Conservation (phyloP, 2,888 invertebrate species). For the Rhingia rostrata region DNA sequence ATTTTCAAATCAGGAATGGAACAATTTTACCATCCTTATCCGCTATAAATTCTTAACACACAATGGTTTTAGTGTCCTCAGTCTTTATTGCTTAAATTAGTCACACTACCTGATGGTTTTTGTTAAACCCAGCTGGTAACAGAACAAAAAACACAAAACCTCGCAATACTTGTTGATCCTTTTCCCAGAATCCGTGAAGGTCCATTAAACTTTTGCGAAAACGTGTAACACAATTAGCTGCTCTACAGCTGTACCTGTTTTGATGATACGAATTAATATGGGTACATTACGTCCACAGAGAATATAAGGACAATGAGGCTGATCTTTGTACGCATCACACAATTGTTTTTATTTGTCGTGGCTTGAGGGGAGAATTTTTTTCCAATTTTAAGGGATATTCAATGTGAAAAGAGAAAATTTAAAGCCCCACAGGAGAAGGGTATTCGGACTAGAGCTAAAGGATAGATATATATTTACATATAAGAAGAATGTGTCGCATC, state of each 20-base stretch:
- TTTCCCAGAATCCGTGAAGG: constrained; percentile 14
- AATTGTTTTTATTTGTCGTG: constrained; percentile 1
- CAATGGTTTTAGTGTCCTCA: not conserved
- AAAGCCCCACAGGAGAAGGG: not conserved
- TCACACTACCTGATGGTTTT: constrained; percentile 36
- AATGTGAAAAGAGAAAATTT: not conserved
- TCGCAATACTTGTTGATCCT: constrained; percentile 53
- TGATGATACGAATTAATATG: not conserved
- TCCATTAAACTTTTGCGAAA: constrained; percentile 15
- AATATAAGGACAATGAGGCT: not conserved
- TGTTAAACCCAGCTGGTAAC: not conserved
- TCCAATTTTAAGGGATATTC: constrained; percentile 14
- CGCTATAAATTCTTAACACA: not conserved
- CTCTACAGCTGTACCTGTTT: too few relatives aligned
- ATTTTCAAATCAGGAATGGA: constrained; percentile 10
- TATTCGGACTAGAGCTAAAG: too few relatives aligned
- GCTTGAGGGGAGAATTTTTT: constrained; percentile 3
- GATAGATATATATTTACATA: too few relatives aligned
- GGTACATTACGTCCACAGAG: not conserved
- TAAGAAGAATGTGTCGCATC: too few relatives aligned
- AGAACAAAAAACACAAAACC: not conserved
- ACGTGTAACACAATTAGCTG: constrained; percentile 6
- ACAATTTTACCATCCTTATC: constrained; percentile 1
- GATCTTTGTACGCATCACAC: not conserved
- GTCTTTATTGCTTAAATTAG: constrained; percentile 17